These are phyloP conservation scores for Apis mellifera DNA, from an alignment of 1,140 invertebrate genomes.

Conservation along the genomic window DNA sequence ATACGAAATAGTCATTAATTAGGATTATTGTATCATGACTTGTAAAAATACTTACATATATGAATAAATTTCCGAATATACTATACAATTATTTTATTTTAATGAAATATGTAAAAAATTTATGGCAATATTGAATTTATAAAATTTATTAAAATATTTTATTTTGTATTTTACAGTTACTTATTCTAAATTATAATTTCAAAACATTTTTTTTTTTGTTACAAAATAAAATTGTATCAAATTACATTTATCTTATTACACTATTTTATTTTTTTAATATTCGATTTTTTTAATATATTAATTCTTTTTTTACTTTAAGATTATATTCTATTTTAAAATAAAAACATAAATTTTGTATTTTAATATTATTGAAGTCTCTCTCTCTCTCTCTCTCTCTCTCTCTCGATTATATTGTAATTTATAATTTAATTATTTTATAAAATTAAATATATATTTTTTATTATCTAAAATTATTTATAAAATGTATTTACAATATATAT, in stretches of 20 bases:
- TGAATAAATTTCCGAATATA: no score
- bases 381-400: no score
- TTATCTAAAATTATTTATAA: neutral
- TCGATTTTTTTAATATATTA: no score
- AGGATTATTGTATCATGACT: no score
- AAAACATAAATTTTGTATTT: neutral
- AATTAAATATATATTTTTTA: neutral
- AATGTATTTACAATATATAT: neutral
- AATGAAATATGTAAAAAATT: no score
- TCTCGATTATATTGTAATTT: neutral
- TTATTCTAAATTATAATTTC: neutral
- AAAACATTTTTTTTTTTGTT: neutral
- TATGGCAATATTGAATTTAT: no score
- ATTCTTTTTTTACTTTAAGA: neutral
- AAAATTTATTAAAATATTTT: no score
- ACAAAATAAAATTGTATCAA: neutral
- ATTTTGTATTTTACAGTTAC: no score
- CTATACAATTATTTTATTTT: no score
- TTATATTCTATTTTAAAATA: neutral
- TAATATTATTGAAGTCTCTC: neutral
- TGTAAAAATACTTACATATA: no score
- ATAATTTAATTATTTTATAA: neutral
- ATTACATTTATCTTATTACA: neutral
- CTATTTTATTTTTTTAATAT: neutral
- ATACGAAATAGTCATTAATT: no score